These are phyloP conservation scores for Invenusta paracnida DNA, from an alignment of 2,888 invertebrate genomes.

Conservation along the genomic window DNA sequence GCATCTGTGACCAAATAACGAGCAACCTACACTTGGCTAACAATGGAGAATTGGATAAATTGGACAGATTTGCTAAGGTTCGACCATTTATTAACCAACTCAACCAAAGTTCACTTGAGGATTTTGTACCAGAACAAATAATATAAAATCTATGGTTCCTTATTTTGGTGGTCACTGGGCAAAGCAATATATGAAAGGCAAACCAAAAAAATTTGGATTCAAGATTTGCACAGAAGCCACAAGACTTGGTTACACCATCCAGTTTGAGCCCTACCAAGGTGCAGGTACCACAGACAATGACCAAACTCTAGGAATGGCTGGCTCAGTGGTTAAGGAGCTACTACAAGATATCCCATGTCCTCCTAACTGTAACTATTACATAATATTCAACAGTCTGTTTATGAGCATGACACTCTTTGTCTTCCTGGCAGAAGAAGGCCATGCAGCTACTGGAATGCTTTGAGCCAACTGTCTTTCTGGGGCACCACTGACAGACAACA, in stretches of 20 bases:
- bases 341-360: not conserved
- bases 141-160: no score
- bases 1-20: no score
- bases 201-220: not conserved
- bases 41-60: no score
- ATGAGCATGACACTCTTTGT: conserved; percentile 18
- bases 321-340: not conserved
- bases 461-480: no score
- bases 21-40: no score
- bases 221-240: not conserved
- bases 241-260: not conserved
- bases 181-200: not conserved
- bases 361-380: not conserved
- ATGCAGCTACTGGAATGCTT: conserved; percentile 13
- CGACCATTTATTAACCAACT: no score
- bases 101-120: no score
- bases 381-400: not conserved
- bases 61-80: no score
- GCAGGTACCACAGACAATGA: not conserved
- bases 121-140: no score
- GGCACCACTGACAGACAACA: no score
- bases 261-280: not conserved
- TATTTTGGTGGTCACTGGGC: no score
- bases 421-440: not conserved
- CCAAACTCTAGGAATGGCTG: not conserved